Evolutionary conservation across 2,888 invertebrate genomes (phyloP), one percentile per base, ranked within the genome.

Genomic region (Plebejus melissa): DNA sequence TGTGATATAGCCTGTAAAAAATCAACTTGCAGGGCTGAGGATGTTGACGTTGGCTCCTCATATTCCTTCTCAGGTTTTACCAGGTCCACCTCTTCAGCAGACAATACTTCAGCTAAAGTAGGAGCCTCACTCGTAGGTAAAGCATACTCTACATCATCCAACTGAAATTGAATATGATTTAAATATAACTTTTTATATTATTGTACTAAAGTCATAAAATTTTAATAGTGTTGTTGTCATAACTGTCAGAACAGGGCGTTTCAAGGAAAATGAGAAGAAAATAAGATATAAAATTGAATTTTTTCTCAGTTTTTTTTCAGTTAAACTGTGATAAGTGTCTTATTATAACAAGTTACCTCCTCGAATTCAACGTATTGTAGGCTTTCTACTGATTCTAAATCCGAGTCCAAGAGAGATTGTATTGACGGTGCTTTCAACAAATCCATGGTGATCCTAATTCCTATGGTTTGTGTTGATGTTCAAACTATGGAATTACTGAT

Each of bases 1-100:
- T 98, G 95, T 4, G 98, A 98, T 74, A 99, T 96, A 78, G 97
- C 98, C 87, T 98, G 98, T 77, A 99, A 92, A 78, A 98, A 91
- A 70, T 93, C 93, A 57, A 89, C 88, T 85, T 93, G 93, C 11
- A 93, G 83, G 32, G 90, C 90, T 69, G 92, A 91, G 80, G 92
- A 92, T 74, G 86, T 83, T 32, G 65, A 65, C n/a, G 83, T 78
- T 9, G 89, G 86, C 75, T 91, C 90, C 75, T 88, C 86, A 74
- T 79, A 75, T 70, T 80, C 77, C 79, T 86, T 86, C 5, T 78
- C 75, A 32, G 79, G 77, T 72, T 81, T 82, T 76, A 82, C 81
- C 75, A 81, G 78, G 74, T 85, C 85, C 76, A 82, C 83, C 46
- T 88, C 90, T 77, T 90, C 88, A 71, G 86, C 84, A 36, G 83